phyloP scores from a whole-genome alignment of 2,888 invertebrate genomes.

The Orgyia antiqua region DNA sequence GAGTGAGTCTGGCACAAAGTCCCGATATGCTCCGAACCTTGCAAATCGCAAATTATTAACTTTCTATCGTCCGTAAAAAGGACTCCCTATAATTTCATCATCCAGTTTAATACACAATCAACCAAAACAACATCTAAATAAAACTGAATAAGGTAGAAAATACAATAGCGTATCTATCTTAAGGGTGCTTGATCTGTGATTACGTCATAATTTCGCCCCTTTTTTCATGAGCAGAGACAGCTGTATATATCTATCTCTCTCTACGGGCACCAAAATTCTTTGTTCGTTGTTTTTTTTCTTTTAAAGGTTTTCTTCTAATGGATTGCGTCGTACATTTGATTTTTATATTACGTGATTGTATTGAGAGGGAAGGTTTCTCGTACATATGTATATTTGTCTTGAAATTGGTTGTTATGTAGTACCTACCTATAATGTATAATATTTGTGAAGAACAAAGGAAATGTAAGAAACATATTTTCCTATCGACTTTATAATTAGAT shows the following conservation, averaged over 20 bases:
- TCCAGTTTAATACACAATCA: constrained; percentile 22
- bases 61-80: constrained; percentile 25
- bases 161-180: constrained; percentile 25
- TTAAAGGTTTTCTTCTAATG: constrained; percentile 21
- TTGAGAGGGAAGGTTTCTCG: constrained; percentile 7
- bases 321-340: constrained; percentile 23
- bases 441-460: neutral
- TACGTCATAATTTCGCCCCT: constrained; percentile 66
- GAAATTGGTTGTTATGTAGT: too few species aligned
- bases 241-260: constrained; percentile 22
- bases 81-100: constrained; percentile 43
- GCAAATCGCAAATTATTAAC: constrained; percentile 14
- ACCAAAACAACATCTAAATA: constrained; percentile 25
- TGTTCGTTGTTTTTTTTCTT: constrained; percentile 31
- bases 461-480: constrained; percentile 6
- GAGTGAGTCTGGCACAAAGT: too few species aligned
- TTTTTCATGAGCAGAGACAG: constrained; percentile 34
- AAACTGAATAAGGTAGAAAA: constrained; percentile 12
- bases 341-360: constrained; percentile 20
- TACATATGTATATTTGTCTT: constrained; percentile 6
- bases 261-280: constrained; percentile 37
- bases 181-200: constrained; percentile 49
- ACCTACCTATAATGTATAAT: neutral
- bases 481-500: too few species aligned
- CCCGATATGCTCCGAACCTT: constrained; percentile 1